These are phyloP conservation scores for Mesoligia furuncula DNA, from an alignment of 2,888 invertebrate species.

Conservation along the genomic window DNA sequence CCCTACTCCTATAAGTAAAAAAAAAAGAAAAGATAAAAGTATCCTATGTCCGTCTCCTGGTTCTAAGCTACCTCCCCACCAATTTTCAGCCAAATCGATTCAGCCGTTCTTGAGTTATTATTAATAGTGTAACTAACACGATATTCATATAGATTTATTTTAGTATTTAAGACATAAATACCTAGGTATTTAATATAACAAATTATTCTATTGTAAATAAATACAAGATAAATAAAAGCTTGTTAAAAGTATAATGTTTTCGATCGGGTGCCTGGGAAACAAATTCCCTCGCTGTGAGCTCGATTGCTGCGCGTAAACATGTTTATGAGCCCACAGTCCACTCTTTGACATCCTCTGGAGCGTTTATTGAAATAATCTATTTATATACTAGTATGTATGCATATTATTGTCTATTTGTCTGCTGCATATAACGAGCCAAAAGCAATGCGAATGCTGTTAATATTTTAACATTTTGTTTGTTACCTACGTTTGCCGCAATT, in stretches of 20 bases:
- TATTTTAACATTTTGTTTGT: slow-evolving; percentile 4
- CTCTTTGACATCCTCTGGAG: slow-evolving; percentile 68
- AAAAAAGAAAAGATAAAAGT: too few species aligned
- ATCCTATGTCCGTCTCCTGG: too few species aligned
- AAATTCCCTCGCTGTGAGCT: slow-evolving; percentile 54
- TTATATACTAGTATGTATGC: slow-evolving; percentile 63
- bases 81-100: too few species aligned
- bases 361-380: slow-evolving; percentile 68
- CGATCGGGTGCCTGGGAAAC: slow-evolving; percentile 62
- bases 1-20: too few species aligned
- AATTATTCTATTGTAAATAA: slow-evolving; percentile 36
- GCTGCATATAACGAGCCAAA: slow-evolving; percentile 43
- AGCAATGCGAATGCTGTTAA: slow-evolving; percentile 17
- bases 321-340: slow-evolving; percentile 66
- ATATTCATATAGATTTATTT: too few species aligned
- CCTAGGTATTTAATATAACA: not conserved
- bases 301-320: slow-evolving; percentile 64
- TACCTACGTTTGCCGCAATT: not conserved
- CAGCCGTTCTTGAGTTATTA: too few species aligned
- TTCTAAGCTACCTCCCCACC: too few species aligned
- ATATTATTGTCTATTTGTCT: slow-evolving; percentile 35
- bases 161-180: not conserved
- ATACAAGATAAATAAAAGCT: slow-evolving; percentile 9
- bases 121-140: too few species aligned
- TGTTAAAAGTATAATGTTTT: slow-evolving; percentile 55